These are phyloP conservation scores for Biston betularia DNA, from an alignment of 2,888 invertebrate species.

Conservation along the genomic window DNA sequence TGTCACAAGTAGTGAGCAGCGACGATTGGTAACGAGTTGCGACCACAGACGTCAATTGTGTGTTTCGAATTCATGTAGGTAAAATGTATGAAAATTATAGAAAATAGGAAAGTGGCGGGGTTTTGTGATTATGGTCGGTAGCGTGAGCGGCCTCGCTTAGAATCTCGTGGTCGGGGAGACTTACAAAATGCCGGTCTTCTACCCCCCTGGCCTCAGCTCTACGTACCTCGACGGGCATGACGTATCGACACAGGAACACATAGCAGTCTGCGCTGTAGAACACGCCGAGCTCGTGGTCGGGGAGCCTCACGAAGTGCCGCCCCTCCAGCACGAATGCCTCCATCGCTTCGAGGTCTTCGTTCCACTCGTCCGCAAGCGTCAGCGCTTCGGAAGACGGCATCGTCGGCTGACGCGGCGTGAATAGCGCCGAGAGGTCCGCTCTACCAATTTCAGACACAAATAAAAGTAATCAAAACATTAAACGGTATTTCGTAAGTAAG, in stretches of 20 bases:
- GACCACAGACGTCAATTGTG: no score
- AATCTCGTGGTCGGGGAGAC: slow-evolving; percentile 95
- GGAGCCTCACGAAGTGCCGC: slow-evolving; percentile 98
- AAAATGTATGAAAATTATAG: no score
- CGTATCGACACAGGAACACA: slow-evolving; percentile 98
- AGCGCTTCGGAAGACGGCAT: slow-evolving; percentile 95
- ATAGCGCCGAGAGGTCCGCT: slow-evolving; percentile 97
- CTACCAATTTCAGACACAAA: slow-evolving; percentile 60
- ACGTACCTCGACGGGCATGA: slow-evolving; percentile 89
- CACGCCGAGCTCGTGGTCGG: slow-evolving; percentile 95
- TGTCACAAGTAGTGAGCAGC: no score
- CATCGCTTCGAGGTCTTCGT: slow-evolving; percentile 99
- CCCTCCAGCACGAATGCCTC: slow-evolving; percentile 98
- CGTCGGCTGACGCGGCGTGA: slow-evolving; percentile 96
- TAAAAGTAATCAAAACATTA: no score
- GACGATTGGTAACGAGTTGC: no score
- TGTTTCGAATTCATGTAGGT: no score
- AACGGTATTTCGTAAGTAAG: no score
- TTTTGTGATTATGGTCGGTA: no score
- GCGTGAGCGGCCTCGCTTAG: no score
- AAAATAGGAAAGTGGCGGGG: no score
- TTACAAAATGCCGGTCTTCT: slow-evolving; percentile 98
- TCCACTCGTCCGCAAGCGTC: slow-evolving; percentile 97
- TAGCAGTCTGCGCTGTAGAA: slow-evolving; percentile 99
- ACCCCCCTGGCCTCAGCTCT: slow-evolving; percentile 64